phyloP scores from a whole-genome alignment of 2,888 invertebrate species.

The Bombyx huttoni region DNA sequence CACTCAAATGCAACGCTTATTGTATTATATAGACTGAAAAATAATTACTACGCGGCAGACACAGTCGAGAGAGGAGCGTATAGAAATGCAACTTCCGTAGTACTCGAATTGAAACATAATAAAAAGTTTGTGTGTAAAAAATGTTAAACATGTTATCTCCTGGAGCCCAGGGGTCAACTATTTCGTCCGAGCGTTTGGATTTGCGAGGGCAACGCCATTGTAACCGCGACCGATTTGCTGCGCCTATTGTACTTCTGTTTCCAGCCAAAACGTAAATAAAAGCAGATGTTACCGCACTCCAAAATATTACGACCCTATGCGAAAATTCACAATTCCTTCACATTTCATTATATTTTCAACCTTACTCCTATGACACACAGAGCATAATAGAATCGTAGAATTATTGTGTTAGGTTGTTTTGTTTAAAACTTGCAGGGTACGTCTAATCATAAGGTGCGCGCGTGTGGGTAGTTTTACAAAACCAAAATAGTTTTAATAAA shows the following conservation, averaged over 20 bases:
- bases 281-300: conserved; percentile 68
- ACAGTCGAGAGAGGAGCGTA: too few relatives aligned
- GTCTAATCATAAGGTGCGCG: conserved; percentile 31
- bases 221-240: conserved; percentile 46
- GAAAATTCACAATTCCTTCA: conserved; percentile 13
- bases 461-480: conserved; percentile 67
- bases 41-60: conserved; percentile 7
- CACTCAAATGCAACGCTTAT: too few relatives aligned
- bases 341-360: conserved; percentile 15
- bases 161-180: neutral
- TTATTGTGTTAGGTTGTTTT: conserved; percentile 11
- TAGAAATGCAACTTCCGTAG: too few relatives aligned
- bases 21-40: conserved; percentile 33
- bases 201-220: conserved; percentile 18
- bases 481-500: conserved; percentile 64
- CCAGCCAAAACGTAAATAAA: conserved; percentile 70
- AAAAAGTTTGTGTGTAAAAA: too few relatives aligned
- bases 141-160: too few relatives aligned
- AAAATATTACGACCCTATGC: conserved; percentile 28
- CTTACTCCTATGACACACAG: conserved; percentile 5
- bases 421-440: conserved; percentile 7
- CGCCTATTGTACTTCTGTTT: conserved; percentile 60
- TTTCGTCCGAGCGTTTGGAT: conserved; percentile 4
- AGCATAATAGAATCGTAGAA: too few relatives aligned
- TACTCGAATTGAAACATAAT: too few relatives aligned